Evolutionary conservation across 2,113 vertebrate species (phyloP).

Genomic region (Synodontis membranacea): DNA sequence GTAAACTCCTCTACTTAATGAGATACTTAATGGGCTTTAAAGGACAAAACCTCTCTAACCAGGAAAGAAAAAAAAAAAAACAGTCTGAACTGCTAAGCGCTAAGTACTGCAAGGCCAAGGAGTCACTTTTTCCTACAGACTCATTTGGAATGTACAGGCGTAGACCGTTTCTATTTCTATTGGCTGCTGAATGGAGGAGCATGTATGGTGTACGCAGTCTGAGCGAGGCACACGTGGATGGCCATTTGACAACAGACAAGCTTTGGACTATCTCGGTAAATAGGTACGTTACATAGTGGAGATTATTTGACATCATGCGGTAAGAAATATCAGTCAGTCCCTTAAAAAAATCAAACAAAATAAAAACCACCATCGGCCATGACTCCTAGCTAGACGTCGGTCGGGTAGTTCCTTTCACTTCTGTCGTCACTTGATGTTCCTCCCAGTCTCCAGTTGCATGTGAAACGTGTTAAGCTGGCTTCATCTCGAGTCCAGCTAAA

Average conservation of each 20-base stretch:
- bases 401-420: not conserved
- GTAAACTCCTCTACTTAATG: not conserved
- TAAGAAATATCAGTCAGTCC: slow-evolving; percentile 66
- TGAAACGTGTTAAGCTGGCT: slow-evolving; percentile 2
- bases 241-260: slow-evolving; percentile 69
- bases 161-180: slow-evolving; percentile 25
- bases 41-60: not conserved
- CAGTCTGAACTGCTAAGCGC: slow-evolving; percentile 63
- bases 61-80: slow-evolving; percentile 46
- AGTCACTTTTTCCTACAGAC: slow-evolving; percentile 17
- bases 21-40: slow-evolving; percentile 11
- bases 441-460: not conserved
- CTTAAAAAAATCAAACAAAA: slow-evolving; percentile 36
- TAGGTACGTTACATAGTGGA: slow-evolving; percentile 63
- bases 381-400: slow-evolving; percentile 9
- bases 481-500: slow-evolving; percentile 14
- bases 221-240: slow-evolving; percentile 75
- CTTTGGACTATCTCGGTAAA: slow-evolving; percentile 73
- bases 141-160: slow-evolving; percentile 40
- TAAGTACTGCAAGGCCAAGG: slow-evolving; percentile 42
- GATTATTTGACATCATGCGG: slow-evolving; percentile 77
- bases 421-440: not conserved
- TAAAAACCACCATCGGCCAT: slow-evolving; percentile 15
- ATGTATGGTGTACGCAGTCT: slow-evolving; percentile 52
- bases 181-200: slow-evolving; percentile 11